These are phyloP conservation scores for Helicorthomorpha holstii DNA, from an alignment of 1,140 invertebrate genomes.

Conservation along the genomic window DNA sequence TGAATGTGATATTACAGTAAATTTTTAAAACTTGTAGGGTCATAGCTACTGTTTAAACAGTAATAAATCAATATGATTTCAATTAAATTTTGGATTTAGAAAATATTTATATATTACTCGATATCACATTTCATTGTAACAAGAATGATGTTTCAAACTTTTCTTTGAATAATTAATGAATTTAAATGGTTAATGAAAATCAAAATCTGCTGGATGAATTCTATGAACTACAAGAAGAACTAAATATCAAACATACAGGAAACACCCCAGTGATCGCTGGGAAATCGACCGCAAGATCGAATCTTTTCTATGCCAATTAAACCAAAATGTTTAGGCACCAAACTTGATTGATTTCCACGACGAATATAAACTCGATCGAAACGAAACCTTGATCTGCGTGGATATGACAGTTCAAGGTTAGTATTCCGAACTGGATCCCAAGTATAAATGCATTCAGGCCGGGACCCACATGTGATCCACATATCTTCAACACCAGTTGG, in stretches of 20 bases:
- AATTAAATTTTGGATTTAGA: no score
- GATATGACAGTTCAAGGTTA: slow-evolving; percentile 18
- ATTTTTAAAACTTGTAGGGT: no score
- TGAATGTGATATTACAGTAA: no score
- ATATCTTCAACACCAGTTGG: slow-evolving; percentile 32
- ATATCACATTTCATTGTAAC: no score
- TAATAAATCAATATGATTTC: no score
- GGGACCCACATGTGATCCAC: slow-evolving; percentile 35
- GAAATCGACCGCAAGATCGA: slow-evolving; percentile 32
- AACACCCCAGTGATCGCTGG: slow-evolving; percentile 45
- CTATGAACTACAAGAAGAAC: background rate
- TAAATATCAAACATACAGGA: slow-evolving; percentile 24
- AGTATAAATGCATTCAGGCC: slow-evolving; percentile 34
- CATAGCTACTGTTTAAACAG: no score
- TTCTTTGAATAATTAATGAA: no score
- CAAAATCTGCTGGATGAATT: background rate
- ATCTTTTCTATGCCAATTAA: slow-evolving; percentile 37
- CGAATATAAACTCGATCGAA: slow-evolving; percentile 40
- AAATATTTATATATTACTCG: no score
- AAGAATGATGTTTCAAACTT: no score
- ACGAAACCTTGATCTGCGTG: slow-evolving; percentile 29
- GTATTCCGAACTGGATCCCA: slow-evolving; percentile 37
- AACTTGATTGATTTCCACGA: slow-evolving; percentile 14
- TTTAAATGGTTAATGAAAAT: no score
- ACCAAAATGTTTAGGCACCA: slow-evolving; percentile 34